A percentile compares a stretch with the other conserved stretches of the same genome.
Conservation (phyloP, 2,113 vertebrate species). For the Bos indicus region DNA sequence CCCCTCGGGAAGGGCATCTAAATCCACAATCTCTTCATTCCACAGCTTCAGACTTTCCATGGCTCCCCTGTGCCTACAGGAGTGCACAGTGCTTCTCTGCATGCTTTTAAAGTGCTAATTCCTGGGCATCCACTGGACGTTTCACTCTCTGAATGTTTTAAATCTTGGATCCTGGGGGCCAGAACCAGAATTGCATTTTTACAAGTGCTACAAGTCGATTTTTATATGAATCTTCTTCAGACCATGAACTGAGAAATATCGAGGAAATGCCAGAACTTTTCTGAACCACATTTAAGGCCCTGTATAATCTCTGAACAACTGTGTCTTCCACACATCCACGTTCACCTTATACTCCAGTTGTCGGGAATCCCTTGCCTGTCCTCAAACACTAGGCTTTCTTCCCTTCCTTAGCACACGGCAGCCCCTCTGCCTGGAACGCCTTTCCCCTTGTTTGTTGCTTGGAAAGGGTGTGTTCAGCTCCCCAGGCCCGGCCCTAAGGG, state of each 20-base stretch:
- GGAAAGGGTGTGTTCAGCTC: no score
- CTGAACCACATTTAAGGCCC: background rate
- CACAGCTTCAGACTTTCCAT: background rate
- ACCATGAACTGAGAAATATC: background rate
- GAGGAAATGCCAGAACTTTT: background rate
- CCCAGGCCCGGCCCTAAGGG: rapidly evolving
- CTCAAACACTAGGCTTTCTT: background rate
- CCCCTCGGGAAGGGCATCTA: background rate
- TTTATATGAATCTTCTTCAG: background rate
- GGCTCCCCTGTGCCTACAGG: background rate
- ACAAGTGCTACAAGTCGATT: background rate
- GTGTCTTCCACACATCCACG: background rate
- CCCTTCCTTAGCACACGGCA: no score
- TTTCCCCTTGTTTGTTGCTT: no score
- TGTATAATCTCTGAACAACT: background rate
- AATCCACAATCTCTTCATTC: background rate
- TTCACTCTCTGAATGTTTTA: background rate
- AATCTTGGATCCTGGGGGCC: background rate
- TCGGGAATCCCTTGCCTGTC: background rate
- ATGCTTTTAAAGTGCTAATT: background rate
- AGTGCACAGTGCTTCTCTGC: background rate
- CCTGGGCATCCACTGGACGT: background rate
- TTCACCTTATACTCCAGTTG: background rate
- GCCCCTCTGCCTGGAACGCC: rapidly evolving
- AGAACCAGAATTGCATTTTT: background rate